Evolutionary conservation across 2,888 invertebrate genomes (phyloP).

Genomic region (Sthenelais limicola): DNA sequence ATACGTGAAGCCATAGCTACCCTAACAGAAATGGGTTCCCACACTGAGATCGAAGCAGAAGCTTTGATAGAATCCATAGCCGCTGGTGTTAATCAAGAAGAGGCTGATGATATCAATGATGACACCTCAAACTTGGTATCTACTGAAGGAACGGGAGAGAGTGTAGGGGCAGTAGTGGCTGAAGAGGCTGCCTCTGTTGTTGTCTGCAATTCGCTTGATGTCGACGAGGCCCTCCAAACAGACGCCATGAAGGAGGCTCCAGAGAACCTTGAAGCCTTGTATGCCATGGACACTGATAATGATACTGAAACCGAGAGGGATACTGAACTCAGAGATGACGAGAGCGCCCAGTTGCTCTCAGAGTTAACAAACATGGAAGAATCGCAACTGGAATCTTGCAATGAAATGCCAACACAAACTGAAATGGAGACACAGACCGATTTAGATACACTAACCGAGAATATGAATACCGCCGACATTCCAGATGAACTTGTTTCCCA

Average conservation of each 20-base stretch:
- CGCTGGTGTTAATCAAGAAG: no score
- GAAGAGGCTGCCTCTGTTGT: background rate
- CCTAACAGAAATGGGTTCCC: conserved; percentile 18
- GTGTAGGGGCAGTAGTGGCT: background rate
- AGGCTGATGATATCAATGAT: background rate
- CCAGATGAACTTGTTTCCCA: no score
- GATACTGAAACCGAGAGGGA: background rate
- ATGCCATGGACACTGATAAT: conserved; percentile 33
- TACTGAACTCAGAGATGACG: background rate
- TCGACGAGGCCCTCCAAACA: background rate
- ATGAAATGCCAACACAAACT: no score
- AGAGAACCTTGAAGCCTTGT: conserved; percentile 4
- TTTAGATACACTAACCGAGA: no score
- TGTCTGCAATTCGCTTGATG: background rate
- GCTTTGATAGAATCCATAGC: no score
- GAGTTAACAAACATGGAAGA: no score
- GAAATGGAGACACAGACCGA: no score
- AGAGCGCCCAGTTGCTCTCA: no score
- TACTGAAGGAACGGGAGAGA: background rate
- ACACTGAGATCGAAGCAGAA: no score
- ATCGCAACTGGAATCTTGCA: no score
- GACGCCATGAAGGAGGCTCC: background rate
- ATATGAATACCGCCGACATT: no score
- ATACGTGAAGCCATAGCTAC: conserved; percentile 17
- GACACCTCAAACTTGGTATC: conserved; percentile 7